Conservation (phyloP, 2,113 vertebrate genomes). For the Accipiter virgatus region DNA sequence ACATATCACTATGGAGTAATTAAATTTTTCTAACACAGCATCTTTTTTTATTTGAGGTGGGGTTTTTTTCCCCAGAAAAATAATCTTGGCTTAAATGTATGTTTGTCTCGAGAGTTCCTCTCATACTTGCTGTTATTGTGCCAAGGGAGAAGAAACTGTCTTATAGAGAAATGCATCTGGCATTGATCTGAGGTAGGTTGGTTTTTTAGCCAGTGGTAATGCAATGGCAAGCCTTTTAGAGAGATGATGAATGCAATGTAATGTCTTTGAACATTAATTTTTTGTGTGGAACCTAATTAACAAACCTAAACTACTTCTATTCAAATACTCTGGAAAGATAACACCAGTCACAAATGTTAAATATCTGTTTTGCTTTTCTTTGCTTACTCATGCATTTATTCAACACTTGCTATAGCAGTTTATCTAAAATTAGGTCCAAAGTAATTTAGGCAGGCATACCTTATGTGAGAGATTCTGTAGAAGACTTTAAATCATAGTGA, state of each 20-base stretch:
- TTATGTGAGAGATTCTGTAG: conserved; percentile 67
- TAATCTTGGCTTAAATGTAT: background rate
- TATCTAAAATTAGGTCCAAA: conserved; percentile 81
- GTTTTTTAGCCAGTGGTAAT: background rate
- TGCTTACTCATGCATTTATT: conserved; percentile 79
- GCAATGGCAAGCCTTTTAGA: conserved; percentile 58
- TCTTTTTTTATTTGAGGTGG: background rate
- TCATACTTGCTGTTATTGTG: background rate
- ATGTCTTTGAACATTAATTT: conserved; percentile 57
- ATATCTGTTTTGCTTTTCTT: conserved; percentile 75
- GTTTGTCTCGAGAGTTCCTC: background rate
- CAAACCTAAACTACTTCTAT: conserved; percentile 61
- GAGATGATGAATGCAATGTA: conserved; percentile 68
- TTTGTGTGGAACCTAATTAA: conserved; percentile 65
- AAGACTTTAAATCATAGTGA: conserved; percentile 81
- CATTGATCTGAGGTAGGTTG: background rate
- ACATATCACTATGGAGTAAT: background rate
- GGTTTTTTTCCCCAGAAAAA: background rate
- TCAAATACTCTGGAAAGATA: conserved; percentile 71
- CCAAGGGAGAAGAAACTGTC: conserved; percentile 8
- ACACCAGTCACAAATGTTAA: conserved; percentile 71
- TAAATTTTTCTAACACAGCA: background rate
- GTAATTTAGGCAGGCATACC: conserved; percentile 76
- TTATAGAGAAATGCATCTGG: conserved; percentile 17
- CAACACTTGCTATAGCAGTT: conserved; percentile 71